Conservation (phyloP, 2,888 invertebrate genomes). For the Lampropteryx suffumata region DNA sequence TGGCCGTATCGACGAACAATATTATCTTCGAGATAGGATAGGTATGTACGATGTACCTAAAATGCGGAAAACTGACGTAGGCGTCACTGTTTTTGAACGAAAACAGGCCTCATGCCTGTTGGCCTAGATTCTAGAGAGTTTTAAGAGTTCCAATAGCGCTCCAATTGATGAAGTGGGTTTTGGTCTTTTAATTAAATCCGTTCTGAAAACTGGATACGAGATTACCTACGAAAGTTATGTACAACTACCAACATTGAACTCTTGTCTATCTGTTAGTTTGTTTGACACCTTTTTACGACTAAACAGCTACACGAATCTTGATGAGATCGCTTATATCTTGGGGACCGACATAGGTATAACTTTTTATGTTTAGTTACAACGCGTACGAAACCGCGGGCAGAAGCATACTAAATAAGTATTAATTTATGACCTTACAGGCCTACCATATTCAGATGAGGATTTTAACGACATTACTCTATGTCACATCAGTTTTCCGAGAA, state of each 20-base stretch:
- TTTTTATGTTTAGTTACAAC: too few relatives aligned
- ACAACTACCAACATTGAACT: too few relatives aligned
- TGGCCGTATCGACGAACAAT: slow-evolving; percentile 39
- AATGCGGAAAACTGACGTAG: slow-evolving; percentile 1
- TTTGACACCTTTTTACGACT: too few relatives aligned
- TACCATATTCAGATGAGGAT: too few relatives aligned
- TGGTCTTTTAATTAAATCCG: slow-evolving; percentile 11
- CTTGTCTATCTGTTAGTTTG: too few relatives aligned
- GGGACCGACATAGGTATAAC: too few relatives aligned
- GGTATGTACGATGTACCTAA: neutral
- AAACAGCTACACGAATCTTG: too few relatives aligned
- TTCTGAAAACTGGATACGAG: neutral
- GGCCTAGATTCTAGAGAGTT: slow-evolving; percentile 30
- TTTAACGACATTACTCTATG: slow-evolving; percentile 10
- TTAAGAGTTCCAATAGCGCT: slow-evolving; percentile 26
- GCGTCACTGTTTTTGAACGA: neutral
- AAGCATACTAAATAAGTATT: too few relatives aligned
- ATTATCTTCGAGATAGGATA: slow-evolving; percentile 14
- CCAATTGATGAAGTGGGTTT: slow-evolving; percentile 17
- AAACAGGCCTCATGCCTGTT: neutral
- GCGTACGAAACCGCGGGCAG: too few relatives aligned
- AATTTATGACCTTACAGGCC: too few relatives aligned
- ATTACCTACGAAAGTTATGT: too few relatives aligned
- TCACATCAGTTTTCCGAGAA: slow-evolving; percentile 40
- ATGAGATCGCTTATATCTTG: too few relatives aligned